Evolutionary conservation across 2,113 vertebrate genomes (phyloP).

Genomic region (Onychostruthus taczanowskii): DNA sequence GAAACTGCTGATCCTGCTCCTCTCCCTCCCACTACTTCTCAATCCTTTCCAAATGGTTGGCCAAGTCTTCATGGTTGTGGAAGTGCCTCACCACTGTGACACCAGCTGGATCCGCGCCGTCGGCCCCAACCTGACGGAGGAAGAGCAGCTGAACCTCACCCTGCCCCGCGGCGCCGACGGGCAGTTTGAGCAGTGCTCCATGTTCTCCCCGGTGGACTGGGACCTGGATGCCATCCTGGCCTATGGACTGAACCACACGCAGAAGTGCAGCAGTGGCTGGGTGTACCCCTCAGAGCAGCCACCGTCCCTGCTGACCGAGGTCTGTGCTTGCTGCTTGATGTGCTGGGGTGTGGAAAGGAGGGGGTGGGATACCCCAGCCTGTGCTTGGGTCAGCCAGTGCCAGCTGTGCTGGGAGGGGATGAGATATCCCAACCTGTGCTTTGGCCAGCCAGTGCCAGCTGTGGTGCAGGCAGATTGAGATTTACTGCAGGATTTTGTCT

Average conservation of each 20-base stretch:
- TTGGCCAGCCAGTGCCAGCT: too few species aligned
- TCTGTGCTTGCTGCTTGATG: neutral
- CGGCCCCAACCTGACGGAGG: slow-evolving; percentile 72
- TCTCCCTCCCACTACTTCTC: slow-evolving; percentile 68
- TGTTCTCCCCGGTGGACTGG: slow-evolving; percentile 75
- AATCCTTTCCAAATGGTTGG: slow-evolving; percentile 73
- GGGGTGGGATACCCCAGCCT: too few species aligned
- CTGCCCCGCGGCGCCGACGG: slow-evolving; percentile 69
- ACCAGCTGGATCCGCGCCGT: slow-evolving; percentile 81
- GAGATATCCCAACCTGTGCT: too few species aligned
- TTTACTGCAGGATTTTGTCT: neutral
- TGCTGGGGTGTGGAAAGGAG: fast-evolving
- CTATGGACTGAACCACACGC: slow-evolving; percentile 75
- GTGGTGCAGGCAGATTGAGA: neutral
- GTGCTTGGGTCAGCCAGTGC: too few species aligned
- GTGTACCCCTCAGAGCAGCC: slow-evolving; percentile 64
- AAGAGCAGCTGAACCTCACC: slow-evolving; percentile 76
- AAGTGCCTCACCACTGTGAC: slow-evolving; percentile 78
- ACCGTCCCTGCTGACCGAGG: slow-evolving; percentile 79
- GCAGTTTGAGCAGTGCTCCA: slow-evolving; percentile 75
- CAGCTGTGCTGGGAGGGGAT: too few species aligned
- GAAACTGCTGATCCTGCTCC: slow-evolving; percentile 69
- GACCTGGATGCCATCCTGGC: slow-evolving; percentile 72
- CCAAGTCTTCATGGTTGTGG: slow-evolving; percentile 78
- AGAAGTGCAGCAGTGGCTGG: slow-evolving; percentile 74